Conservation (phyloP, 2,113 vertebrate species). For the Cottus gobio region DNA sequence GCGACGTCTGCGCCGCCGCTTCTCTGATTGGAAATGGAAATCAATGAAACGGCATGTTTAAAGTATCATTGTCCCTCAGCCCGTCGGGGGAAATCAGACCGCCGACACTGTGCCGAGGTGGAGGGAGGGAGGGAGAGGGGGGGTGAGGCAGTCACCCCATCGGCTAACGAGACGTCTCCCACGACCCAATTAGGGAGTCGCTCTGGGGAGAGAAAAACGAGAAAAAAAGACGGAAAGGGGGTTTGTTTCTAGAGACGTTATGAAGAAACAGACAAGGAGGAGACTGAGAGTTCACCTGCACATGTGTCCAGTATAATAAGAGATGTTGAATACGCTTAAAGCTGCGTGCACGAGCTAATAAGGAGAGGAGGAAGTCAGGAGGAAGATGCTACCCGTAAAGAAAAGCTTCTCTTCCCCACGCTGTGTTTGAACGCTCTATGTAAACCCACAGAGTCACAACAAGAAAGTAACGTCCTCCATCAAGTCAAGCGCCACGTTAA, state of each 20-base stretch:
- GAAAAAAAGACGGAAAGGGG: constrained; percentile 9
- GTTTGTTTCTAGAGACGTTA: constrained; percentile 26
- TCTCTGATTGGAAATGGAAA: constrained; percentile 41
- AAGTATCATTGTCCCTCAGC: constrained; percentile 42
- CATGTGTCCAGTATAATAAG: constrained; percentile 33
- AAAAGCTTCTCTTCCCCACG: constrained; percentile 20
- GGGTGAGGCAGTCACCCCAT: too few species aligned
- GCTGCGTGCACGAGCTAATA: constrained; percentile 36
- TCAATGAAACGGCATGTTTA: constrained; percentile 32
- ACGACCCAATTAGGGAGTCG: constrained; percentile 48
- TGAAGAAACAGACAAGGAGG: constrained; percentile 1
- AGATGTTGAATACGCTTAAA: constrained; percentile 31
- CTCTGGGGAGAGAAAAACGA: background rate
- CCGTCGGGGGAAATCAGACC: constrained; percentile 65
- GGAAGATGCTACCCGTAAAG: constrained; percentile 17
- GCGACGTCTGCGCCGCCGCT: constrained; percentile 8
- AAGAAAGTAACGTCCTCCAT: too few species aligned
- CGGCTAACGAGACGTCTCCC: constrained; percentile 44
- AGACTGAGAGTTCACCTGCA: constrained; percentile 15
- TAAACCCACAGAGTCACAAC: too few species aligned
- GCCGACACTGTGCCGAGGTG: constrained; percentile 29
- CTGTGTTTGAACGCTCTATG: background rate
- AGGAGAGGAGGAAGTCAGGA: constrained; percentile 12
- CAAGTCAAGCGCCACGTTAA: constrained; percentile 18
- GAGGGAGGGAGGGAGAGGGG: too few species aligned